phyloP scores from a whole-genome alignment of 2,888 invertebrate species.

The Chymomyza procnemis region DNA sequence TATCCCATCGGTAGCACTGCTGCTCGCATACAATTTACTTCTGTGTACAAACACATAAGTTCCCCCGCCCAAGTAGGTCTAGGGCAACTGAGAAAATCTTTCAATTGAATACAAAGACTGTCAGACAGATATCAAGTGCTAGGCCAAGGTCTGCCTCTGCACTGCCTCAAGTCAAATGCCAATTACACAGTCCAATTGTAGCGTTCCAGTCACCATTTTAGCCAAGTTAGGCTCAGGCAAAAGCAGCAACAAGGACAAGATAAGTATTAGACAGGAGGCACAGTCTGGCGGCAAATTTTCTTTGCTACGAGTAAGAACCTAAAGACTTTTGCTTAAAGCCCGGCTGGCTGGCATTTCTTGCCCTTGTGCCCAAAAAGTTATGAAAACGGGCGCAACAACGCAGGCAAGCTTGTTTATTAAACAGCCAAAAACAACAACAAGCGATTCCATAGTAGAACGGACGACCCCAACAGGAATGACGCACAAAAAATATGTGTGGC shows the following conservation, averaged over 20 bases:
- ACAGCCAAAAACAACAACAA: conserved; percentile 53
- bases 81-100: not conserved
- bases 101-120: not conserved
- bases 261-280: not conserved
- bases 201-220: not conserved
- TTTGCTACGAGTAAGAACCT: not conserved
- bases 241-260: not conserved
- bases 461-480: conserved; percentile 27
- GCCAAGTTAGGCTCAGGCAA: not conserved
- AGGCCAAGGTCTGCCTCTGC: not conserved
- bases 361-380: not conserved
- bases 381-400: not conserved
- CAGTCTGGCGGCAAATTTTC: conserved; percentile 11
- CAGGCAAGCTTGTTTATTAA: conserved; percentile 53
- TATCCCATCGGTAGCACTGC: too few species aligned
- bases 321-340: not conserved
- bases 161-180: not conserved
- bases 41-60: not conserved
- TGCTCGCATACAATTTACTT: too few species aligned
- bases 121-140: not conserved
- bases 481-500: conserved; percentile 50
- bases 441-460: not conserved
- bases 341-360: not conserved
- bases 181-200: not conserved
- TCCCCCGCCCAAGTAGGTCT: not conserved